A percentile compares a stretch with the other conserved stretches of the same genome.
Evolutionary conservation across 2,113 vertebrate species (phyloP).

Genomic region (Anguilla rostrata): DNA sequence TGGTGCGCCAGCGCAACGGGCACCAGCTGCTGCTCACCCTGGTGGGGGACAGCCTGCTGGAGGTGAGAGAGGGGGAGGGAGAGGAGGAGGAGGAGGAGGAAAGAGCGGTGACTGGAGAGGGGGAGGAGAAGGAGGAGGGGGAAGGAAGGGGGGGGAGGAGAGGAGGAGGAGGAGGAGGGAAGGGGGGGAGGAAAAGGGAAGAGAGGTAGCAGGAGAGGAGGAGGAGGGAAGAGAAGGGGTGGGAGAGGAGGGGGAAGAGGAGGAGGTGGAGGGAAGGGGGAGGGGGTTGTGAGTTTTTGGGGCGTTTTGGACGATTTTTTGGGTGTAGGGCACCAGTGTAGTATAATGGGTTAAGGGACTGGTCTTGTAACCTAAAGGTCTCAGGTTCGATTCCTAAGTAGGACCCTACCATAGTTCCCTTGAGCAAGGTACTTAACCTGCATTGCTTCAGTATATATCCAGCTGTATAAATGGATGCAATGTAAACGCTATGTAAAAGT

Average conservation of each 20-base stretch:
- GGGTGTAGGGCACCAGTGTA: too few species aligned
- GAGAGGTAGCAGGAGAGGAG: background rate
- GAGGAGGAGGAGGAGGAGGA: background rate
- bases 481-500: too few species aligned
- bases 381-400: too few species aligned
- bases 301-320: background rate
- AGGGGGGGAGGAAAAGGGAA: background rate
- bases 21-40: slow-evolving; percentile 84
- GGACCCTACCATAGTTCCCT: too few species aligned
- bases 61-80: slow-evolving; percentile 68
- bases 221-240: background rate
- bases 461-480: too few species aligned
- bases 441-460: too few species aligned
- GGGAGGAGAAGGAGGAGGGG: background rate
- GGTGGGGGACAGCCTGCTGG: slow-evolving; percentile 94
- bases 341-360: too few species aligned
- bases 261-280: background rate
- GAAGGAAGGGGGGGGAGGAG: background rate
- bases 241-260: background rate
- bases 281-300: background rate
- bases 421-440: too few species aligned
- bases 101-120: background rate
- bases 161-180: background rate
- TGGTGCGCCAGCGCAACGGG: slow-evolving; percentile 80
- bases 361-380: too few species aligned